These are phyloP conservation scores for Philereme vetulata DNA, from an alignment of 2,888 invertebrate species.

Conservation along the genomic window DNA sequence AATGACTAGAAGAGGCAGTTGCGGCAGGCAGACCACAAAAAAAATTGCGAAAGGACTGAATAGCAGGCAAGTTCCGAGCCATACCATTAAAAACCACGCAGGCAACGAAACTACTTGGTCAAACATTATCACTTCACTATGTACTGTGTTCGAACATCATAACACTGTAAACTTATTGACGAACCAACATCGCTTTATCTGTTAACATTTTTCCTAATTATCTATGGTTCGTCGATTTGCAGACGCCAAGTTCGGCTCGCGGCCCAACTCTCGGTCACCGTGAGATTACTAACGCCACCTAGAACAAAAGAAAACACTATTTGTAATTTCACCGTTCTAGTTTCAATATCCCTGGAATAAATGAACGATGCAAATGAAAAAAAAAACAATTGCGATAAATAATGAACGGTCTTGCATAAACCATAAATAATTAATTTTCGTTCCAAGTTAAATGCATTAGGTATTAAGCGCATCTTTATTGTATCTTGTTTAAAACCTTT, in stretches of 20 bases:
- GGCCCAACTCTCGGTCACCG: conserved; percentile 45
- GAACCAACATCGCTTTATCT: conserved; percentile 30
- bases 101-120: conserved; percentile 76
- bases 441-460: too few species aligned
- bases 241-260: conserved; percentile 36
- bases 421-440: background rate
- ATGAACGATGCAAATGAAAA: background rate
- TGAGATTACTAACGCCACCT: conserved; percentile 78
- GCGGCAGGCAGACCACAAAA: conserved; percentile 87
- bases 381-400: background rate
- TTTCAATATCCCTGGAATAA: background rate
- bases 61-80: conserved; percentile 85
- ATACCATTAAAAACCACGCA: conserved; percentile 85
- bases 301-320: conserved; percentile 52
- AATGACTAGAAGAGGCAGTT: conserved; percentile 87
- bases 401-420: background rate
- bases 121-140: conserved; percentile 61
- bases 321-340: conserved; percentile 1
- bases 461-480: too few species aligned
- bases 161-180: conserved; percentile 12
- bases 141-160: conserved; percentile 26
- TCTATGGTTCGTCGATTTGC: conserved; percentile 45
- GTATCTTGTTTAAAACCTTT: too few species aligned
- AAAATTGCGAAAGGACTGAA: conserved; percentile 87
- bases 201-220: conserved; percentile 37